Percentiles rank a stretch among this genome's conserved stretches.
phyloP scores from a whole-genome alignment of 2,797 vertebrate genomes.

The Poecilia picta region DNA sequence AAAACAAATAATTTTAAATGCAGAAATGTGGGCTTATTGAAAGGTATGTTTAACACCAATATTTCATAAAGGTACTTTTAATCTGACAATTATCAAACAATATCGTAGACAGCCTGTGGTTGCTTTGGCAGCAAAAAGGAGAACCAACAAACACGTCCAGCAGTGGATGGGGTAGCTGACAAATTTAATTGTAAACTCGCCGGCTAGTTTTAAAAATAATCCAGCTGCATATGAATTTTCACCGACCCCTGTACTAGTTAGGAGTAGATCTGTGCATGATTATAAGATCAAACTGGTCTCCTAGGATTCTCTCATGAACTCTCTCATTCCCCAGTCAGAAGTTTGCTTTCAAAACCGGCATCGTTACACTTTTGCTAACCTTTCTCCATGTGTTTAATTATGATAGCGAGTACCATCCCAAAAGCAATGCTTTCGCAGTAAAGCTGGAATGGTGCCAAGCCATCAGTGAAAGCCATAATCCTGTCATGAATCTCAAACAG shows the following conservation, averaged over 20 bases:
- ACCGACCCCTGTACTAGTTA: neutral
- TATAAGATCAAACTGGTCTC: neutral
- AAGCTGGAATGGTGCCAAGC: constrained; percentile 20
- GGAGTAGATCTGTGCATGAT: neutral
- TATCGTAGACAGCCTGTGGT: neutral
- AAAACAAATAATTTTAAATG: neutral
- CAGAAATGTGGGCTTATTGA: neutral
- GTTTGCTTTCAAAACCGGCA: constrained; percentile 10
- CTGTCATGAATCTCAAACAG: constrained; percentile 45
- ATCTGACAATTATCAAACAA: neutral
- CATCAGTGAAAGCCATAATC: constrained; percentile 22
- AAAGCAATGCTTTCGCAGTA: neutral
- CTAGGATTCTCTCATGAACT: neutral
- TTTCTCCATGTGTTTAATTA: constrained; percentile 7
- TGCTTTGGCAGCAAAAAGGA: neutral
- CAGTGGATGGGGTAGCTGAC: neutral
- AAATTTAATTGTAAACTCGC: neutral
- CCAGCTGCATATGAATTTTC: neutral
- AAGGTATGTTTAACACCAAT: neutral
- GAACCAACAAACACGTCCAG: neutral
- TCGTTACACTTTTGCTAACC: constrained; percentile 8
- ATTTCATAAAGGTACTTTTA: neutral
- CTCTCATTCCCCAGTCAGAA: no score
- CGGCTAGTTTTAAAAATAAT: neutral
- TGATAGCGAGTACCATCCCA: constrained; percentile 5